A percentile compares a stretch with the other conserved stretches of the same genome.
phyloP scores from a whole-genome alignment of 2,113 vertebrate species.

The Nerophis ophidion region DNA sequence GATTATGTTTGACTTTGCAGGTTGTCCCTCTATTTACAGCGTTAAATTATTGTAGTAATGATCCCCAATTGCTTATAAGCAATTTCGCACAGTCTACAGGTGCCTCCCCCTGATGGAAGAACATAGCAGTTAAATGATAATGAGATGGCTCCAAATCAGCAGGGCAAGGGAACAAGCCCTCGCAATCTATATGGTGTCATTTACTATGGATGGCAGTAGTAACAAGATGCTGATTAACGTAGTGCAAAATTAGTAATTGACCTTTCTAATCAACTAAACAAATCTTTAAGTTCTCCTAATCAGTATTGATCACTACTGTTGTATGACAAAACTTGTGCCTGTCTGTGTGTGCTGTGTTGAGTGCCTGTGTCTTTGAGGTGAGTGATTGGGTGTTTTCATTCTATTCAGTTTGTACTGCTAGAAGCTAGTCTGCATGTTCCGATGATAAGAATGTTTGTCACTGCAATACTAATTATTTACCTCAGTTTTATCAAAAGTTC shows the following conservation, averaged over 20 bases:
- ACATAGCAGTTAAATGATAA: constrained; percentile 45
- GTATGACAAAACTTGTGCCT: constrained; percentile 46
- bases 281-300: constrained; percentile 76
- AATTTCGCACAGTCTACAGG: background rate
- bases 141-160: constrained; percentile 61
- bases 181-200: constrained; percentile 70
- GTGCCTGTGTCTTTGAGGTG: background rate
- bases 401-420: background rate
- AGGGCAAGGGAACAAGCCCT: constrained; percentile 42
- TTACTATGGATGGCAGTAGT: constrained; percentile 69
- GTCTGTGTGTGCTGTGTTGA: constrained; percentile 21
- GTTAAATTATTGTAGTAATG: constrained; percentile 1
- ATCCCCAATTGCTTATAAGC: constrained; percentile 4
- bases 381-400: constrained; percentile 3
- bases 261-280: constrained; percentile 83
- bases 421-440: background rate
- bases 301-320: constrained; percentile 71
- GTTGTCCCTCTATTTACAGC: background rate
- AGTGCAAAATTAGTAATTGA: constrained; percentile 83
- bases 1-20: background rate
- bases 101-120: constrained; percentile 23
- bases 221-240: constrained; percentile 80
- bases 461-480: no score
- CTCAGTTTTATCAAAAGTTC: no score
- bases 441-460: no score